These are phyloP conservation scores for Addax nasomaculatus DNA, from an alignment of 2,113 vertebrate genomes.

Conservation along the genomic window DNA sequence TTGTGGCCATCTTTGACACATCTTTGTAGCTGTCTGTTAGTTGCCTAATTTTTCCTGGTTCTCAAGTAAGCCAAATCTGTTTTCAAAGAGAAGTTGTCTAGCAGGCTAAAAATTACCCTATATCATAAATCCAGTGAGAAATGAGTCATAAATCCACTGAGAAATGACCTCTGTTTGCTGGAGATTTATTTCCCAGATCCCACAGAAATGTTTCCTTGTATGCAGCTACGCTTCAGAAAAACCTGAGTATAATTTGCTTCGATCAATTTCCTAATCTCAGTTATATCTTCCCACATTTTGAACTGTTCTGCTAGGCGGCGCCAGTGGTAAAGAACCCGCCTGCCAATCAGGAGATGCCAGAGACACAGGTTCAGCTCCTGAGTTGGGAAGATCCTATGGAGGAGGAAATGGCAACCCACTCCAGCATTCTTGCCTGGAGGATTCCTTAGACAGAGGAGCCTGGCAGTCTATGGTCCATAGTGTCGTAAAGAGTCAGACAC, in stretches of 20 bases:
- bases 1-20: not conserved
- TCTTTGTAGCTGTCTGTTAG: not conserved
- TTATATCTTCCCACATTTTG: not conserved
- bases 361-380: not conserved
- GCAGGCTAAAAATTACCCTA: not conserved
- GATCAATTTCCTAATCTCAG: not conserved
- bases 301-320: not conserved
- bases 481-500: not conserved
- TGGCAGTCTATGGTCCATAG: not conserved
- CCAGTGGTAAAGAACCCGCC: rapidly evolving
- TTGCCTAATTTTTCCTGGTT: not conserved
- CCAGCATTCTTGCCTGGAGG: not conserved
- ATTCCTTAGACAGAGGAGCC: not conserved
- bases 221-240: not conserved
- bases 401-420: not conserved
- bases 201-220: not conserved
- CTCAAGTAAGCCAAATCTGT: not conserved
- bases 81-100: not conserved
- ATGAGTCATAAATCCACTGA: not conserved
- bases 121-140: not conserved
- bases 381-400: not conserved
- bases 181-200: not conserved
- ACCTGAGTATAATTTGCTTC: not conserved
- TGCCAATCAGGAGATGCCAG: not conserved
- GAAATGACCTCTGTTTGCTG: not conserved